Base-by-base conservation (phyloP, 2,797 vertebrate genomes). In the Falco cherrug region DNA sequence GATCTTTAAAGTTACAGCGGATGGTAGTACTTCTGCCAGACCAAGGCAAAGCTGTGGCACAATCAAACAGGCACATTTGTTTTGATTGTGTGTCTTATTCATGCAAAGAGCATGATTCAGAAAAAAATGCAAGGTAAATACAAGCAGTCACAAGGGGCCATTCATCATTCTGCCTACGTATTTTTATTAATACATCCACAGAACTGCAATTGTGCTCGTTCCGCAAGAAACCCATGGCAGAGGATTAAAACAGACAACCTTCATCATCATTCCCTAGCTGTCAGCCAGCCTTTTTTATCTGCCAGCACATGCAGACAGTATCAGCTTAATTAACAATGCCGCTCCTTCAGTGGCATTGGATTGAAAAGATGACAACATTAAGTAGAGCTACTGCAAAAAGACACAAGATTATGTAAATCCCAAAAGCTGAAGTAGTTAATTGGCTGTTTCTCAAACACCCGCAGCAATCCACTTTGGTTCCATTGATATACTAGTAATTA, bases 181-280 rank as follows among this genome's bases (percentile, higher is more conserved):
- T 79, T 56, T 77, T 85, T 24, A 70, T 77, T 47, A 71, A 91
- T 79, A 47, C 22, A 65, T 84, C 56, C 54, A 87, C 43, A 81
- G 41, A 92, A 81, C 48, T 74, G 70, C 82, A 91, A 86, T n/a
- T 84, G 57, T 63, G 91, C 31, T 90, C 51, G 76, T 88, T 92
- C 84, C 86, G 54, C 11, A 6, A 51, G 63, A 71, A 48, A 47
- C 71, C 77, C 22, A 9, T 1, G 7, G 69, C 37, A 79, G 48
- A 78, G 29, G 59, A 87, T 90, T 53, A 74, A 84, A 82, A 70
- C 54, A 87, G 84, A 67, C 39, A 45, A 81, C 37, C 39, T 90
- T 94, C 94, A 33, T 80, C 71, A 67, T 39, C 7, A 1, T 43
- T 63, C 69, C 81, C 29, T 54, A 79, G 56, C 71, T 90, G 48